These are phyloP conservation scores for Gari tellinella DNA, from an alignment of 2,888 invertebrate species.

Conservation along the genomic window DNA sequence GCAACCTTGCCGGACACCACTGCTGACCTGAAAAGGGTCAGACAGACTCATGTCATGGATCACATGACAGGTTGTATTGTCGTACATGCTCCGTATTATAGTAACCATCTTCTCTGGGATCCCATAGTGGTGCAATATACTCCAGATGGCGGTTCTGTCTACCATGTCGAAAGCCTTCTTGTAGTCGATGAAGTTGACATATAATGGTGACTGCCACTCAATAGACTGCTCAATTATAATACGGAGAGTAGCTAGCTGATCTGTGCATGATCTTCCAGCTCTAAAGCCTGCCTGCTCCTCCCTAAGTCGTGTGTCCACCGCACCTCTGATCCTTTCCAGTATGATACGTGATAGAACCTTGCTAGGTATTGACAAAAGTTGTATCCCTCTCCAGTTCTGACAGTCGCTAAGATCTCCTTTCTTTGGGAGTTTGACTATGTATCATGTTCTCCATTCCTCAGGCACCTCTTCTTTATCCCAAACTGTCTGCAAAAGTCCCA, in stretches of 20 bases:
- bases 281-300: constrained; percentile 18
- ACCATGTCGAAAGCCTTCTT: constrained; percentile 17
- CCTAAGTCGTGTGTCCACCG: background rate
- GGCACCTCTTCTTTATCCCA: background rate
- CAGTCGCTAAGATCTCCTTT: background rate
- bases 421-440: background rate
- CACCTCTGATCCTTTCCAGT: background rate
- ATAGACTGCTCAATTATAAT: background rate
- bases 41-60: no score
- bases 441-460: background rate
- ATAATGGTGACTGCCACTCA: background rate
- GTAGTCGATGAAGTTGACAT: constrained; percentile 20
- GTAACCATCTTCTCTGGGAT: constrained; percentile 22
- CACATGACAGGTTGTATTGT: no score
- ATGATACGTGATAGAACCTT: constrained; percentile 1
- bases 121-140: constrained; percentile 24
- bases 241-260: constrained; percentile 6
- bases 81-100: constrained; percentile 1
- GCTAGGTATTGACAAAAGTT: background rate
- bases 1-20: no score
- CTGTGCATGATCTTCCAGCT: background rate
- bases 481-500: background rate
- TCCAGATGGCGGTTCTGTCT: constrained; percentile 15
- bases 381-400: background rate
- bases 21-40: no score